These are phyloP conservation scores for Patiria miniata DNA, from an alignment of 35 echinoderm and acorn worm genomes.

Conservation along the genomic window DNA sequence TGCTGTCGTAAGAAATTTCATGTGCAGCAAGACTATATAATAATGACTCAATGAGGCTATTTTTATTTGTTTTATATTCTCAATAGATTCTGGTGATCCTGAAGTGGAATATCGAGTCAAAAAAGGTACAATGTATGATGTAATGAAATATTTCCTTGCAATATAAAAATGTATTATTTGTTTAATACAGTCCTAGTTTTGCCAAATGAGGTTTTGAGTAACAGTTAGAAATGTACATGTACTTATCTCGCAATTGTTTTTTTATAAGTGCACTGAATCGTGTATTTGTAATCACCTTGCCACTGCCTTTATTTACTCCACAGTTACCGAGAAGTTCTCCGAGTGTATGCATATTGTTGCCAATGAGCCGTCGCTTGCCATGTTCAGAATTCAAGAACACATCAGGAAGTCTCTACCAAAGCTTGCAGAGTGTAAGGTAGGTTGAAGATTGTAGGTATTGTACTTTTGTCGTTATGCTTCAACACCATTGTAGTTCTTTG, in stretches of 20 bases:
- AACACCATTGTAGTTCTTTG: too few relatives aligned
- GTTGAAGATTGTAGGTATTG: too few relatives aligned
- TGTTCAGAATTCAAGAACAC: conserved; percentile 95
- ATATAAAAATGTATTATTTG: background rate
- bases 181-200: background rate
- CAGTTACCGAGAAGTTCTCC: conserved; percentile 96
- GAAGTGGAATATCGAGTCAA: conserved; percentile 49
- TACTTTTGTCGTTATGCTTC: too few relatives aligned
- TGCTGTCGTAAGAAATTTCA: too few relatives aligned
- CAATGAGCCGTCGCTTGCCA: conserved; percentile 89
- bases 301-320: conserved; percentile 26
- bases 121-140: conserved; percentile 27
- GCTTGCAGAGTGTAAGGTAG: conserved; percentile 82
- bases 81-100: conserved; percentile 4
- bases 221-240: background rate
- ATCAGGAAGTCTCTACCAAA: conserved; percentile 82
- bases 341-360: conserved; percentile 95
- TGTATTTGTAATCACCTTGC: background rate
- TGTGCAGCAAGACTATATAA: too few relatives aligned
- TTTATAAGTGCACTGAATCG: too few relatives aligned
- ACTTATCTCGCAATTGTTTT: background rate
- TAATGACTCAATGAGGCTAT: too few relatives aligned
- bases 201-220: background rate
- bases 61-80: background rate
- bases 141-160: too few relatives aligned